Base-by-base conservation (phyloP, 2,113 vertebrate species). In the Aspidoscelis tigris region DNA sequence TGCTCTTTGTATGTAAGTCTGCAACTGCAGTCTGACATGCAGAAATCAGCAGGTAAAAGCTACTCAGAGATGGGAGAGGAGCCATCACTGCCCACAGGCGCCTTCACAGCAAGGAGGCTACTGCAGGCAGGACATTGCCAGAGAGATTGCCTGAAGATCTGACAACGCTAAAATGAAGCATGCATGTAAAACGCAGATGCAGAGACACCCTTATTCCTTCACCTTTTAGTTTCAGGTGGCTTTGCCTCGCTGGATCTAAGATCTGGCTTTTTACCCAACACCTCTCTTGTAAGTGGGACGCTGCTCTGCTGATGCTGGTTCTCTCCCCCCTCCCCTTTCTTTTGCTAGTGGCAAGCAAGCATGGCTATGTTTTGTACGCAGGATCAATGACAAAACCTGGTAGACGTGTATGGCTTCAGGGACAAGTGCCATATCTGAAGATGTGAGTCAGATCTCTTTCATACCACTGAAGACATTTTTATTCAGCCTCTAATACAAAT, bases 401-500 rank as follows among this genome's bases (percentile, higher is more conserved):
- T 83, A 83, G 89, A 83, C 79, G 33, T 2, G 4, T 53, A 50
- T 83, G 8, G 64, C 84, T 91, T 58, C 16, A 18, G 85, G 84
- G 83, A 87, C 58, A 88, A 76, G 81, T 64, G 3, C 20, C 86
- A 89, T 64, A 85, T 87, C 80, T 85, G 55, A 43, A 87, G 41
- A 76, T 76, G 39, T 10, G 43, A 55, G 70, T 76, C 16, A 0
- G 69, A 85, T 88, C 86, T 91, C 85, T 91, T 92, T 91, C 84
- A 79, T 91, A 91, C 69, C 11, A 24, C 68, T 91, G 88, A 0
- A 84, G 68, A 8, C 81, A 76, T 89, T 90, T 95, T 85, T 92
- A 90, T 94, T 95, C 89, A 85, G 80, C 72, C 73, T 83, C 78
- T 88, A 94, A 93, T 91, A 93, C 39, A 75, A 81, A 88, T 94